phyloP scores from a whole-genome alignment of 1,140 invertebrate genomes.

The Globodera rostochiensis region DNA sequence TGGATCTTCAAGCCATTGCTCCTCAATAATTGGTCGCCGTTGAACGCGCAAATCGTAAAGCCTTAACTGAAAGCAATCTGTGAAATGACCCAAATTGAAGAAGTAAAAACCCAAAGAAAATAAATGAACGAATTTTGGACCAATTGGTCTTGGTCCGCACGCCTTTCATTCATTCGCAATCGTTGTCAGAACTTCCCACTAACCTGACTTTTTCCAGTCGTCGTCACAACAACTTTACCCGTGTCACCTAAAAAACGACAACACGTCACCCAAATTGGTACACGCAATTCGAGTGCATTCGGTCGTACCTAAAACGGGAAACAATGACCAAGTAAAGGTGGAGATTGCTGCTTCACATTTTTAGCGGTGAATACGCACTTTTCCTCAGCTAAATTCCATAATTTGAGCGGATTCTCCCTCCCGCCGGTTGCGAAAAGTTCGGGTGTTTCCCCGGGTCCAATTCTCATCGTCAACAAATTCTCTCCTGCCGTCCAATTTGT shows the following conservation, averaged over 20 bases:
- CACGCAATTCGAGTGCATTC: constrained; percentile 32
- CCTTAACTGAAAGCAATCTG: constrained; percentile 21
- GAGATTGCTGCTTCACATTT: constrained; percentile 33
- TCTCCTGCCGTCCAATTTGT: constrained; percentile 36
- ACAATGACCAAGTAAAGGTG: not conserved
- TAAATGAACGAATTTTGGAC: not conserved
- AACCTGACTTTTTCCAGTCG: constrained; percentile 47
- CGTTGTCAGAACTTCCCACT: not conserved
- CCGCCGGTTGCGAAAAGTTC: constrained; percentile 48
- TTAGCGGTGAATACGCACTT: constrained; percentile 41
- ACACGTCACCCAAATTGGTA: constrained; percentile 40
- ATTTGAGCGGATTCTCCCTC: constrained; percentile 45
- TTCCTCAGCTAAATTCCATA: constrained; percentile 42
- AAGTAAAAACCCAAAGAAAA: not conserved
- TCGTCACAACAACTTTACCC: constrained; percentile 33
- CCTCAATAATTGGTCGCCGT: constrained; percentile 39
- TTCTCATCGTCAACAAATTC: constrained; percentile 29
- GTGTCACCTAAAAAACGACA: constrained; percentile 40
- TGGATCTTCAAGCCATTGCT: constrained; percentile 39
- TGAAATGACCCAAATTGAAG: not conserved
- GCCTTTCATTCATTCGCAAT: too few relatives aligned
- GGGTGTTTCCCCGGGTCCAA: constrained; percentile 6
- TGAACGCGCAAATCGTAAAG: constrained; percentile 44
- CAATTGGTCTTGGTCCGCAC: not conserved
- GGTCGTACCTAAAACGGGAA: constrained; percentile 38